Evolutionary conservation across 1,140 invertebrate genomes (phyloP).

Genomic region (Rhopalosiphum maidis): DNA sequence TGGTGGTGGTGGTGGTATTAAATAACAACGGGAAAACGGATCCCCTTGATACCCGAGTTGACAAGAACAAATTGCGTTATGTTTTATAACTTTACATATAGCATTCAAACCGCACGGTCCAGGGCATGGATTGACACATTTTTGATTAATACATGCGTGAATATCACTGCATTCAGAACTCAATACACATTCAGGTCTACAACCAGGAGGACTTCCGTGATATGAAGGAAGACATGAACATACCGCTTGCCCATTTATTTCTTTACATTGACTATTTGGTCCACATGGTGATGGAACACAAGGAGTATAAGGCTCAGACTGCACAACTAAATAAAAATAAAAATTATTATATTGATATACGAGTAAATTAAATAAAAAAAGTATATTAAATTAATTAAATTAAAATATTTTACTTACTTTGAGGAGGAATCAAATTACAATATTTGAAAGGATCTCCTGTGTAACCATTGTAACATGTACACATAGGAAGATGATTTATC

Average conservation of each 20-base stretch:
- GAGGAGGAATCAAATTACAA: slow-evolving; percentile 65
- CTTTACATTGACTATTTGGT: slow-evolving; percentile 70
- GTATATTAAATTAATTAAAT: not conserved
- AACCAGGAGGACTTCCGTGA: slow-evolving; percentile 65
- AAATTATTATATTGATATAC: slow-evolving; percentile 57
- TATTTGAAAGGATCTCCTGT: slow-evolving; percentile 74
- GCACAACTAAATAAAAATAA: slow-evolving; percentile 60
- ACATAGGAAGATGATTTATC: slow-evolving; percentile 74
- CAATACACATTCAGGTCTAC: slow-evolving; percentile 65
- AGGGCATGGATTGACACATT: slow-evolving; percentile 66
- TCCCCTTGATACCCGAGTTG: slow-evolving; percentile 67
- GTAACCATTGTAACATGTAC: slow-evolving; percentile 73
- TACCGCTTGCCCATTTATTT: slow-evolving; percentile 64
- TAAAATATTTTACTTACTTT: not conserved
- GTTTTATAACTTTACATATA: slow-evolving; percentile 68
- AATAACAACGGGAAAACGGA: slow-evolving; percentile 62
- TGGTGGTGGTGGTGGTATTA: slow-evolving; percentile 11
- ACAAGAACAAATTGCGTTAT: slow-evolving; percentile 67
- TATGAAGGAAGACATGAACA: slow-evolving; percentile 66
- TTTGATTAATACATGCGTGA: slow-evolving; percentile 66
- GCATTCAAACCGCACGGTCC: slow-evolving; percentile 68
- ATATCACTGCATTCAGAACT: slow-evolving; percentile 65
- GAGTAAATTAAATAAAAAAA: not conserved
- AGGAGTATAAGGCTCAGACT: slow-evolving; percentile 64
- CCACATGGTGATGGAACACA: slow-evolving; percentile 78